A percentile compares a stretch with the other conserved stretches of the same genome.
Evolutionary conservation across 2,113 vertebrate species (phyloP).

Genomic region (Urocynchramus pylzowi): DNA sequence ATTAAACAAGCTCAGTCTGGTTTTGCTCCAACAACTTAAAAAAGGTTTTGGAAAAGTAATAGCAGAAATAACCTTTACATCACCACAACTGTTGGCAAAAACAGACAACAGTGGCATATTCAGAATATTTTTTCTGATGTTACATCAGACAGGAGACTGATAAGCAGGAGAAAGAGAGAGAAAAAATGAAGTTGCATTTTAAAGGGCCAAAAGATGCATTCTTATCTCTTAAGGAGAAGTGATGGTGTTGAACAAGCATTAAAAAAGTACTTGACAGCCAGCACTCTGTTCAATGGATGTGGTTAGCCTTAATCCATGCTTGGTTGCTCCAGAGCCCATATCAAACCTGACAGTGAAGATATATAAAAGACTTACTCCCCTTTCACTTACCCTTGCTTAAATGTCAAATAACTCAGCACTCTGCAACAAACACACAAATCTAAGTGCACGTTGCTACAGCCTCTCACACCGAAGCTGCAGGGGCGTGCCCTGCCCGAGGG

Average conservation of each 20-base stretch:
- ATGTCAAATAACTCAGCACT: not conserved
- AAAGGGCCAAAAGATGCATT: not conserved
- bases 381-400: not conserved
- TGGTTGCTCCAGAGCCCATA: not conserved
- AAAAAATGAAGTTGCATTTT: not conserved
- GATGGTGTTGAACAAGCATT: not conserved
- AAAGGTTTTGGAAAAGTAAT: conserved; percentile 3
- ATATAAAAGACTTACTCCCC: not conserved
- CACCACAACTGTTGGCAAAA: conserved; percentile 8
- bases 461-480: not conserved
- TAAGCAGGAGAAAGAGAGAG: not conserved
- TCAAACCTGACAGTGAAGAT: not conserved
- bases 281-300: not conserved
- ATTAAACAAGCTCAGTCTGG: not conserved
- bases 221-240: not conserved
- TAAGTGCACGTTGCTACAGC: rapidly evolving
- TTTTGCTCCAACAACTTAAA: not conserved
- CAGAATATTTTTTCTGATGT: not conserved
- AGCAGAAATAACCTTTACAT: not conserved
- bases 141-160: not conserved
- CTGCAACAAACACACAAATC: not conserved
- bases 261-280: not conserved
- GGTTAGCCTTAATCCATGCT: not conserved
- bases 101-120: not conserved
- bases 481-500: not conserved